phyloP scores from a whole-genome alignment of 2,888 invertebrate genomes.

The Drosophila macrothrix region DNA sequence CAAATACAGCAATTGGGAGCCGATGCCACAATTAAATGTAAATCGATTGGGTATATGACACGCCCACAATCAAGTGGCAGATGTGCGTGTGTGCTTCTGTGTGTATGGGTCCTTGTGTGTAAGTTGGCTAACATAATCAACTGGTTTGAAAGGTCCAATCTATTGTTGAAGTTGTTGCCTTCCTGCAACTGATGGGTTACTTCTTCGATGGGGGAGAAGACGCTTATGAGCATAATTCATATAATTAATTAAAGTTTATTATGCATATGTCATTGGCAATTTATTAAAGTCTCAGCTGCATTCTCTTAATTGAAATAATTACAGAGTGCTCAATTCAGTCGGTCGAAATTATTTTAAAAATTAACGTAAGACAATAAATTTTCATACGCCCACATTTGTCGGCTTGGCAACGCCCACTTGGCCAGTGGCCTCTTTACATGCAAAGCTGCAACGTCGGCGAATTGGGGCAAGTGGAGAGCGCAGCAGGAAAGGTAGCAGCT shows the following conservation, averaged over 20 bases:
- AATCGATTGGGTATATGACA: slow-evolving; percentile 61
- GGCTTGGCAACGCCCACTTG: slow-evolving; percentile 13
- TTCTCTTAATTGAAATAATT: slow-evolving; percentile 12
- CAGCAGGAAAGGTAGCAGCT: slow-evolving; percentile 9
- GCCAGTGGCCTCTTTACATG: slow-evolving; percentile 52
- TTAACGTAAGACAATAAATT: slow-evolving; percentile 68
- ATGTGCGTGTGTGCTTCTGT: neutral
- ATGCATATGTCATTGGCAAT: slow-evolving; percentile 38
- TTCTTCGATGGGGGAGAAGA: neutral
- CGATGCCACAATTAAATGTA: slow-evolving; percentile 76
- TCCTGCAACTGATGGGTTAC: slow-evolving; percentile 33
- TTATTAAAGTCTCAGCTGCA: slow-evolving; percentile 33
- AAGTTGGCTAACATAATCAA: slow-evolving; percentile 40
- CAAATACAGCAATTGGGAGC: slow-evolving; percentile 70
- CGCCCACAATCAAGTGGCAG: slow-evolving; percentile 28
- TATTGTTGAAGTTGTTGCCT: slow-evolving; percentile 20
- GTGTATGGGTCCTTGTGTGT: neutral
- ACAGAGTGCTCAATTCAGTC: slow-evolving; percentile 23
- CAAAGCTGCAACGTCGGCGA: slow-evolving; percentile 66
- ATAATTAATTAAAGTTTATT: slow-evolving; percentile 68
- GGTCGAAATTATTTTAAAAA: slow-evolving; percentile 32
- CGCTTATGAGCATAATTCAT: slow-evolving; percentile 23
- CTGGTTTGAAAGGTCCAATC: slow-evolving; percentile 20
- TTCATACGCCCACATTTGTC: slow-evolving; percentile 39
- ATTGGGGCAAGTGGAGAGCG: slow-evolving; percentile 34